Percentiles rank a stretch among this genome's conserved stretches.
These are phyloP conservation scores for Sinocyclocheilus anophthalmus DNA, from an alignment of 2,113 vertebrate species.

Conservation along the genomic window DNA sequence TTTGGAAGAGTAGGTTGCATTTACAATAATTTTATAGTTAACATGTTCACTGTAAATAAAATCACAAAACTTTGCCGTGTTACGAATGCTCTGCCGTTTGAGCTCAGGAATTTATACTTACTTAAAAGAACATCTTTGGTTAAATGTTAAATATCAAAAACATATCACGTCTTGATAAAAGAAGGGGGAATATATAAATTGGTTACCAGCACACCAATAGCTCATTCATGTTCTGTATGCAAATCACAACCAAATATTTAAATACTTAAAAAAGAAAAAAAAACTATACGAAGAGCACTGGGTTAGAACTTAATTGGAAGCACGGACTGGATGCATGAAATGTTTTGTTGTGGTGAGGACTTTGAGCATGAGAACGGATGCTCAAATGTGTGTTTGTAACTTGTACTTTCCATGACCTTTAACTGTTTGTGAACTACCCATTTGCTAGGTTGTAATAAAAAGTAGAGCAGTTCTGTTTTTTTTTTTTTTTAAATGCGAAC, in stretches of 20 bases:
- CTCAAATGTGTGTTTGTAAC: background rate
- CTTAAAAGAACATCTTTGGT: no score
- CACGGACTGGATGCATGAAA: background rate
- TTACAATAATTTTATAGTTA: background rate
- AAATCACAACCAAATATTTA: background rate
- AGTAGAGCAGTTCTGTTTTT: background rate
- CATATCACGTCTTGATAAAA: no score
- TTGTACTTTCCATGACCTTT: background rate
- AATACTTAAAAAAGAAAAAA: background rate
- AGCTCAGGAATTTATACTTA: no score
- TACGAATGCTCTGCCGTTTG: no score
- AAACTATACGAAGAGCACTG: background rate
- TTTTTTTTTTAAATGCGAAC: background rate
- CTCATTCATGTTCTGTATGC: background rate
- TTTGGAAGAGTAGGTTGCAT: background rate
- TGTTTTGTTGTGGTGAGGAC: background rate
- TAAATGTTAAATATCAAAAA: no score
- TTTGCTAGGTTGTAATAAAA: background rate
- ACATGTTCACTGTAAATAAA: no score
- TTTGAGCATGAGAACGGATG: slow-evolving; percentile 7
- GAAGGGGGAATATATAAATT: background rate
- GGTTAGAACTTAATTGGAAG: background rate
- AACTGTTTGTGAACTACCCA: background rate
- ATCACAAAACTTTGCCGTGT: no score
- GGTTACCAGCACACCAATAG: background rate